Conservation (phyloP, 2,888 invertebrate genomes). For the Watsonalla binaria region DNA sequence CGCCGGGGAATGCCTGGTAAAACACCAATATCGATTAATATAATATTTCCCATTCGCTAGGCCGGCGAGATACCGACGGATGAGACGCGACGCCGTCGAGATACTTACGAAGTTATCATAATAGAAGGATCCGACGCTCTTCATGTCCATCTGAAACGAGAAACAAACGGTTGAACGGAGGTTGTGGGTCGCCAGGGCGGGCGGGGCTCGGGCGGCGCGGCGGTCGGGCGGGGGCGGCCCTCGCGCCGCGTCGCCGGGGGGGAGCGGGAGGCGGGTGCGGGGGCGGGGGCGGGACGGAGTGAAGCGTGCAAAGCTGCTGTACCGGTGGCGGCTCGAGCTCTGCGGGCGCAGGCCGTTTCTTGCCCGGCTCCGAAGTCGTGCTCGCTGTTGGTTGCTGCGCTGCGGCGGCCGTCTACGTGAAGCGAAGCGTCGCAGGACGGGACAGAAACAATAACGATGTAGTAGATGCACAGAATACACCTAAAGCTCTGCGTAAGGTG, state of each 20-base stretch:
- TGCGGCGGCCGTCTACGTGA: constrained; percentile 77
- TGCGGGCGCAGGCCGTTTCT: constrained; percentile 92
- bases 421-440: constrained; percentile 79
- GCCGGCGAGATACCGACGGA: constrained; percentile 6
- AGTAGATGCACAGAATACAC: constrained; percentile 79
- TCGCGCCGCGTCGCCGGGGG: constrained; percentile 39
- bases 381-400: constrained; percentile 83
- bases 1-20: constrained; percentile 93
- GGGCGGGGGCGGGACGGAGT: constrained; percentile 59
- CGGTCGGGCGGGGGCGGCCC: constrained; percentile 48
- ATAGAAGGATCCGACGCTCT: constrained; percentile 97
- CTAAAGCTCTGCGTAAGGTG: constrained; percentile 77
- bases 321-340: constrained; percentile 90
- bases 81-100: constrained; percentile 8
- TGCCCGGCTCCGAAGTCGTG: constrained; percentile 89
- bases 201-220: constrained; percentile 27
- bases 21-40: constrained; percentile 8
- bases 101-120: constrained; percentile 97
- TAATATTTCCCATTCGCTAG: constrained; percentile 1
- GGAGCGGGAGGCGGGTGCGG: constrained; percentile 42
- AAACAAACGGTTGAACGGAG: constrained; percentile 68
- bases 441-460: constrained; percentile 79
- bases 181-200: constrained; percentile 31
- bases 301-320: constrained; percentile 86
- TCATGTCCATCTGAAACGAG: constrained; percentile 95